A percentile compares a stretch with the other conserved stretches of the same genome.
phyloP scores from a whole-genome alignment of 2,113 vertebrate species.

The Ceyx cyanopectus region DNA sequence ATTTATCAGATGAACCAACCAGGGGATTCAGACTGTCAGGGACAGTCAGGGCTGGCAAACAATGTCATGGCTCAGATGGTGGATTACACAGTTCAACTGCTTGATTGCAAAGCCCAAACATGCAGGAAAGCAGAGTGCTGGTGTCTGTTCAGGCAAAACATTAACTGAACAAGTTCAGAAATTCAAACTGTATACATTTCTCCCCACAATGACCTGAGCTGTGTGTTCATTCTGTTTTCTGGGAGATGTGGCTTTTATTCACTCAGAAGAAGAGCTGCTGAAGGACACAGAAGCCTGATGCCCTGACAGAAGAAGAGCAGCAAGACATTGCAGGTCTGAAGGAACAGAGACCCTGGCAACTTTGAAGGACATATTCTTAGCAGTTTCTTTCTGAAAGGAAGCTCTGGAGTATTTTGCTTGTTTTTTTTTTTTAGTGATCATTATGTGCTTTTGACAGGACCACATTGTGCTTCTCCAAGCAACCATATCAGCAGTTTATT shows the following conservation, averaged over 20 bases:
- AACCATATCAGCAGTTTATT: neutral
- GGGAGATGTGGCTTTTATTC: neutral
- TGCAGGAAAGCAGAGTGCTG: neutral
- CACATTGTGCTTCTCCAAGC: neutral
- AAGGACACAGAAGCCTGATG: accelerated
- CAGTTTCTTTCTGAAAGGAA: neutral
- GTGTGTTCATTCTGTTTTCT: neutral
- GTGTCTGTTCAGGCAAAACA: neutral
- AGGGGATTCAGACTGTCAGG: neutral
- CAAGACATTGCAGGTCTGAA: neutral
- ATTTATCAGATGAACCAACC: slow-evolving; percentile 7
- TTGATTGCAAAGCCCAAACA: slow-evolving; percentile 5
- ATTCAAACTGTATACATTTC: neutral
- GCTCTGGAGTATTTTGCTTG: neutral
- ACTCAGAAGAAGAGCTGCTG: accelerated
- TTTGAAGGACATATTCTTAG: neutral
- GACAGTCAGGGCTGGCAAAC: neutral
- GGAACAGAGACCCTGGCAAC: neutral
- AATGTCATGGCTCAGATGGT: neutral
- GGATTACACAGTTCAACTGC: neutral
- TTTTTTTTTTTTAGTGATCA: neutral
- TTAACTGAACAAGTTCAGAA: neutral
- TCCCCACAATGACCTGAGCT: neutral
- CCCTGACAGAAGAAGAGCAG: neutral
- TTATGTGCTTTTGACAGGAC: neutral